Conservation (phyloP, 2,797 vertebrate species). For the Tamandua tetradactyla region DNA sequence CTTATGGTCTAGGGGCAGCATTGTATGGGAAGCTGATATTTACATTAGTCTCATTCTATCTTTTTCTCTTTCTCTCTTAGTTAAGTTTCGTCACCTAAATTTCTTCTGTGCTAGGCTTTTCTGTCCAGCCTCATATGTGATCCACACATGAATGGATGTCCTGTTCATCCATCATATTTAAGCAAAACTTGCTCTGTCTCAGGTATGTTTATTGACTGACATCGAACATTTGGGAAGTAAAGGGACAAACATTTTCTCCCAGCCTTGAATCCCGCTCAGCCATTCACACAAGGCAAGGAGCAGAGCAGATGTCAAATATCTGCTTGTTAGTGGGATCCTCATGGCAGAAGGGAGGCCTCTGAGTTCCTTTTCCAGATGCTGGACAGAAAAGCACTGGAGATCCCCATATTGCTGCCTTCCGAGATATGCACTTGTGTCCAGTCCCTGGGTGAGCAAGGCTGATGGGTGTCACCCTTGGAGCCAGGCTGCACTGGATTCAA, state of each 20-base stretch:
- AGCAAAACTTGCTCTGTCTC: background rate
- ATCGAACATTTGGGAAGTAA: background rate
- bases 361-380: background rate
- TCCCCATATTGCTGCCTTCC: background rate
- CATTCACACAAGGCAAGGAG: background rate
- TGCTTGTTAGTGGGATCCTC: background rate
- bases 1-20: background rate
- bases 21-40: background rate
- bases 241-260: background rate
- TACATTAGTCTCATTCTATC: too few species aligned
- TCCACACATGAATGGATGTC: accelerated
- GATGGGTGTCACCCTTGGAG: too few species aligned
- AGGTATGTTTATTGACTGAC: background rate
- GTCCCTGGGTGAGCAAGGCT: background rate
- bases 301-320: background rate
- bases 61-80: background rate
- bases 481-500: background rate
- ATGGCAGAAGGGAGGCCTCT: background rate
- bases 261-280: background rate
- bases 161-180: background rate
- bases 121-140: background rate
- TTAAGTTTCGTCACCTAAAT: background rate
- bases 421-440: background rate
- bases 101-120: background rate
- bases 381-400: accelerated